A percentile compares a stretch with the other conserved stretches of the same genome.
Conservation (phyloP, 2,888 invertebrate genomes). For the Gastracanthus pulcherrimus region DNA sequence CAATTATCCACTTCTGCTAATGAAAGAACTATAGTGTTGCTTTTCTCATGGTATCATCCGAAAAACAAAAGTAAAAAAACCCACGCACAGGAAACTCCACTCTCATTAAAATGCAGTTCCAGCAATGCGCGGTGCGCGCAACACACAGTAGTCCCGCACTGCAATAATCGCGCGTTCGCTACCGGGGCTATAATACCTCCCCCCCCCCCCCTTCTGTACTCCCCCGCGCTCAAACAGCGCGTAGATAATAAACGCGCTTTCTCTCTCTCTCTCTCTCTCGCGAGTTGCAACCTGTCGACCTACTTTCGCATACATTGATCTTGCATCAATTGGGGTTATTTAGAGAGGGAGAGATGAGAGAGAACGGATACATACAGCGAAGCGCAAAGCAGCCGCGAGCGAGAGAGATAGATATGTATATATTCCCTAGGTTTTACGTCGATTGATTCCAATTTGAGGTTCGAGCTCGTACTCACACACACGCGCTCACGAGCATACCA, state of each 20-base stretch:
- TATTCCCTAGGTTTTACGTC: slow-evolving; percentile 22
- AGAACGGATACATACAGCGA: not conserved
- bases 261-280: too few relatives aligned
- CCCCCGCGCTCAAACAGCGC: slow-evolving; percentile 9
- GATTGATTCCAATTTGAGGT: slow-evolving; percentile 32
- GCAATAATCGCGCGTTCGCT: not conserved
- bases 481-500: too few relatives aligned
- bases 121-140: not conserved
- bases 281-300: slow-evolving; percentile 49
- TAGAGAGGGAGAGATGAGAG: slow-evolving; percentile 27
- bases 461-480: not conserved
- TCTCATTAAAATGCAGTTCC: slow-evolving; percentile 2
- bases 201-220: not conserved
- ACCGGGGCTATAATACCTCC: slow-evolving; percentile 9
- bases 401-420: not conserved
- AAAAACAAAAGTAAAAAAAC: not conserved
- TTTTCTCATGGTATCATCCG: too few relatives aligned
- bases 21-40: too few relatives aligned
- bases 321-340: slow-evolving; percentile 45
- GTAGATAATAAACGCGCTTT: slow-evolving; percentile 36
- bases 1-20: too few relatives aligned
- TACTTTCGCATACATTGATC: slow-evolving; percentile 43
- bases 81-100: not conserved
- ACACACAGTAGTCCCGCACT: not conserved
- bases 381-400: not conserved